Evolutionary conservation across 2,113 vertebrate species (phyloP), one percentile per base, ranked within the genome.

Genomic region (Gulo gulo): DNA sequence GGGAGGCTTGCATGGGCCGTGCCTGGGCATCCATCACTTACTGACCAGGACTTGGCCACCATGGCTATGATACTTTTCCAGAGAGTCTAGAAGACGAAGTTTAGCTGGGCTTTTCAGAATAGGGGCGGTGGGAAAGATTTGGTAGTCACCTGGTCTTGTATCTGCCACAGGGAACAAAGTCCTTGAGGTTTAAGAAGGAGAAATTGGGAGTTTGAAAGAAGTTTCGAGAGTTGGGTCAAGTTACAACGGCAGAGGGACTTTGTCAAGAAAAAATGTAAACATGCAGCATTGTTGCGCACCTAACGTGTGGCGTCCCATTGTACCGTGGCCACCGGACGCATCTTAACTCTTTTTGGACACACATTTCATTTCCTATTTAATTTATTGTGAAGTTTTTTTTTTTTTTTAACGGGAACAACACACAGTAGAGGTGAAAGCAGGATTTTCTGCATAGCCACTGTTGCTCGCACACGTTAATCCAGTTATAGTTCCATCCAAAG

Each of bases 241-340:
- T 15, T 52, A 26, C 26, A 29, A 1, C 7, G 31, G 36, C 15
- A 23, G 52, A 95, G 63, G 16, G 29, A 61, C n/a, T 74, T 73
- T 88, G 34, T 88, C 34, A 83, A 84, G 29, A 73, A 76, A 45
- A 34, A n/a, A 63, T 6, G 21, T 23, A 82, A 69, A 50, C 36
- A 1, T 39, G 52, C 24, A 8, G 7, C 18, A 9, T 18, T 14
- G 42, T 55, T n/a, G 47, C 0, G 4, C 31, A 3, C 34, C 23
- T 26, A 0, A 26, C 16, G 1, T 34, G 13, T 23, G 26, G 34
- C 36, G 2, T 39, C 23, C 21, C 61, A 3, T 18, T 10, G 24
- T 15, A 11, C 11, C 21, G 6, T 16, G 10, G 12, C 26, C 20
- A 42, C 31, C 14, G 15, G 26, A 7, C 15, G 23, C 21, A 18